Evolutionary conservation across 2,888 invertebrate genomes (phyloP).

Genomic region (Spisula solida): DNA sequence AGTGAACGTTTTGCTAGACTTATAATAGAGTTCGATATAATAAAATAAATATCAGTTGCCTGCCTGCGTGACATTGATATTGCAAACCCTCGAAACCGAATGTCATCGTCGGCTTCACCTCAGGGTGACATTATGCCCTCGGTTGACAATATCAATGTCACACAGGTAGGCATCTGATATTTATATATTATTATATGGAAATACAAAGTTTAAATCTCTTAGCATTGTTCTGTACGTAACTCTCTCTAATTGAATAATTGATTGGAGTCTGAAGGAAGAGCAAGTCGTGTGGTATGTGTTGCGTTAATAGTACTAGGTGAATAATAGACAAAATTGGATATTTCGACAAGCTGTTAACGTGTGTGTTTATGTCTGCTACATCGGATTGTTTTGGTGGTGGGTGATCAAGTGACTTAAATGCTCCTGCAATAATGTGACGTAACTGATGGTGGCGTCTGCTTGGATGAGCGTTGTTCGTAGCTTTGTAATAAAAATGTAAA

Average conservation of each 20-base stretch:
- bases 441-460: neutral
- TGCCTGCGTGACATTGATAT: too few relatives aligned
- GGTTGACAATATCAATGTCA: too few relatives aligned
- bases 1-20: too few relatives aligned
- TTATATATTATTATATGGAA: neutral
- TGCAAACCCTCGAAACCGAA: too few relatives aligned
- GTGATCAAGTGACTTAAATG: neutral
- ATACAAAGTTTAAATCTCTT: neutral
- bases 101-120: too few relatives aligned
- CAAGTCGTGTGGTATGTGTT: neutral
- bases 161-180: too few relatives aligned
- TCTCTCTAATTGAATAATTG: slow-evolving; percentile 10
- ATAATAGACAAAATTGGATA: slow-evolving; percentile 12
- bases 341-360: neutral
- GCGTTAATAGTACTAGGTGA: neutral
- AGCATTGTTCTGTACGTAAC: neutral
- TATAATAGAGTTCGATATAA: too few relatives aligned
- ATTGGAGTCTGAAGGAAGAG: neutral
- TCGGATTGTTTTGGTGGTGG: neutral
- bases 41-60: too few relatives aligned
- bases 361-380: neutral
- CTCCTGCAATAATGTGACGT: neutral
- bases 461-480: neutral
- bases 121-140: too few relatives aligned
- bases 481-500: neutral